Percentiles rank a stretch among this genome's conserved stretches.
phyloP scores from a whole-genome alignment of 2,113 vertebrate genomes.

The Sclerurus mexicanus region DNA sequence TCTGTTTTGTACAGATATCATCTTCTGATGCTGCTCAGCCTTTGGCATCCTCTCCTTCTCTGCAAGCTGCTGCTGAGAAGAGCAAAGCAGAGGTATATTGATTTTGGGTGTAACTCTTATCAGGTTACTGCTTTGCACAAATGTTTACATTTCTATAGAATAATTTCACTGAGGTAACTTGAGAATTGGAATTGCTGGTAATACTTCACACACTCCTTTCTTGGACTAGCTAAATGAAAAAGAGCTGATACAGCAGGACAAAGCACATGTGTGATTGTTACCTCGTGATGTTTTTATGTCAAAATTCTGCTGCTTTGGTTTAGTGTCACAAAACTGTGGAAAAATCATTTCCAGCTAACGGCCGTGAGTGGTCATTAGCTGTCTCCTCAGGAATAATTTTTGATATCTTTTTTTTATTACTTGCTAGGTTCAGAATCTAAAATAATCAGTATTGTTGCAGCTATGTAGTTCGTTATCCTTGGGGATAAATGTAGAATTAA shows the following conservation, averaged over 20 bases:
- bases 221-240: neutral
- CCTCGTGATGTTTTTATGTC: neutral
- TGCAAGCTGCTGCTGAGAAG: constrained; percentile 87
- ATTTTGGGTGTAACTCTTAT: neutral
- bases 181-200: neutral
- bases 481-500: neutral
- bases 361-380: neutral
- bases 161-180: neutral
- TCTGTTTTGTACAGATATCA: constrained; percentile 78
- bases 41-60: constrained; percentile 85
- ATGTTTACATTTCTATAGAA: neutral
- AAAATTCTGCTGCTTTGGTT: neutral
- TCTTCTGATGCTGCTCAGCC: constrained; percentile 86
- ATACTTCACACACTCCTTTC: neutral
- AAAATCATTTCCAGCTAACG: neutral
- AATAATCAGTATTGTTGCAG: neutral
- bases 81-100: constrained; percentile 88
- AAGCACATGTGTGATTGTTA: neutral
- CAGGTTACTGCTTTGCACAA: neutral
- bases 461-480: neutral
- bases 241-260: neutral
- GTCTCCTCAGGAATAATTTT: neutral
- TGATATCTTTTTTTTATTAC: neutral
- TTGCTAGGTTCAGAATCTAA: neutral
- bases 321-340: neutral